phyloP scores from a whole-genome alignment of 2,888 invertebrate species.

The Cactoblastis cactorum region DNA sequence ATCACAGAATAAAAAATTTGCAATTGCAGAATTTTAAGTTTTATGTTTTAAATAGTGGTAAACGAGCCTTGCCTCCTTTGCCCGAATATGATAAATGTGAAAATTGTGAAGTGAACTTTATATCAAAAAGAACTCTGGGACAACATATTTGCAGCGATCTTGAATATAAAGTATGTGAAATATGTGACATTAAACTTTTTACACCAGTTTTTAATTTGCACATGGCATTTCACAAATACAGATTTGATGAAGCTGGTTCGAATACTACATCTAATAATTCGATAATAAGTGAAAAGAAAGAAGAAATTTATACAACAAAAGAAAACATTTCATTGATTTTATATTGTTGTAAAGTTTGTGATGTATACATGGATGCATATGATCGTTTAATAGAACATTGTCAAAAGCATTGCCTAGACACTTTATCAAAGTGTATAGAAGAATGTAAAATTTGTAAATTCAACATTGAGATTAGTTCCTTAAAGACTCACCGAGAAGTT shows the following conservation, averaged over 20 bases:
- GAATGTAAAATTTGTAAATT: slow-evolving; percentile 37
- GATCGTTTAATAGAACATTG: slow-evolving; percentile 57
- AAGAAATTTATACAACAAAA: not conserved
- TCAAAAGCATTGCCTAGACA: slow-evolving; percentile 43
- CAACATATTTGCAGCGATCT: slow-evolving; percentile 42
- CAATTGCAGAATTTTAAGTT: slow-evolving; percentile 49
- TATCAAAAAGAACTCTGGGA: slow-evolving; percentile 33
- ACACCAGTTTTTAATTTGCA: slow-evolving; percentile 49
- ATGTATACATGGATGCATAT: slow-evolving; percentile 41
- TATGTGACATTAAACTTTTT: slow-evolving; percentile 46
- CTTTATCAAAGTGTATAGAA: slow-evolving; percentile 21
- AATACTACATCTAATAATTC: not conserved
- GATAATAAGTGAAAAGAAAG: not conserved
- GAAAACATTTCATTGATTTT: slow-evolving; percentile 18
- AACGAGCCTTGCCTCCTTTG: slow-evolving; percentile 44
- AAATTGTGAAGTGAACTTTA: slow-evolving; percentile 45
- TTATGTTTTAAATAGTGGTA: slow-evolving; percentile 40
- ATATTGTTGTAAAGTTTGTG: slow-evolving; percentile 48
- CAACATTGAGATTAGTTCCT: slow-evolving; percentile 31
- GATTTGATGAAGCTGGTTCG: slow-evolving; percentile 1
- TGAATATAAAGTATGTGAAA: slow-evolving; percentile 38
- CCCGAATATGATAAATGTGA: slow-evolving; percentile 51
- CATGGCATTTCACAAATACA: slow-evolving; percentile 42
- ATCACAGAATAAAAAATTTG: slow-evolving; percentile 33
- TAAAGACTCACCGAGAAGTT: slow-evolving; percentile 30